A percentile compares a stretch with the other conserved stretches of the same genome.
Conservation (phyloP, 1,140 invertebrate species). For the Steinernema khuongi region DNA sequence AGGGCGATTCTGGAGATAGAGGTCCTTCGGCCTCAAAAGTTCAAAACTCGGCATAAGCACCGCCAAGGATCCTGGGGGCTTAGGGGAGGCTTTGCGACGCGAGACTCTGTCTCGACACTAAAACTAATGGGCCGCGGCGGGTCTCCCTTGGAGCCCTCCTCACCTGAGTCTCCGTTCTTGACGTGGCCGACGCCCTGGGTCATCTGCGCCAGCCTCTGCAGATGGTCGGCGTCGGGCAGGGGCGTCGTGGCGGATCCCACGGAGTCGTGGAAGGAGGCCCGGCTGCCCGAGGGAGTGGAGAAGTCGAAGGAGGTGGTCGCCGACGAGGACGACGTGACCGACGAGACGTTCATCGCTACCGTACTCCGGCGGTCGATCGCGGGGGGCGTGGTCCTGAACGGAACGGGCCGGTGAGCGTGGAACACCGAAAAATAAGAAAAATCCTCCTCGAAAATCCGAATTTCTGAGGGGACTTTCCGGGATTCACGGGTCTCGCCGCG, state of each 20-base stretch:
- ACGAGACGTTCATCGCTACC: constrained; percentile 9
- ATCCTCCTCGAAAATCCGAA: no score
- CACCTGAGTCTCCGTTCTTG: constrained; percentile 35
- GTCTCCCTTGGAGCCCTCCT: neutral
- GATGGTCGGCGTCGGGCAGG: constrained; percentile 25
- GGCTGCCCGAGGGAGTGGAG: constrained; percentile 22
- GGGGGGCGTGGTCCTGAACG: constrained; percentile 14
- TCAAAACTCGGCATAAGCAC: no score
- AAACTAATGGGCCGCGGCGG: neutral
- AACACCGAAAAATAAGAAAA: no score
- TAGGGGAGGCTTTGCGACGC: neutral
- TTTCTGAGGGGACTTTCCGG: no score
- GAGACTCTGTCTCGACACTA: neutral
- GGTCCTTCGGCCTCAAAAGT: constrained; percentile 11
- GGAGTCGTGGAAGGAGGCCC: constrained; percentile 13
- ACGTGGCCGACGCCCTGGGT: constrained; percentile 41
- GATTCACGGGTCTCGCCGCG: neutral
- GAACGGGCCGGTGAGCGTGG: neutral
- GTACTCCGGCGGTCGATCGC: neutral
- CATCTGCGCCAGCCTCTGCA: constrained; percentile 48
- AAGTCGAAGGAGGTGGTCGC: constrained; percentile 25
- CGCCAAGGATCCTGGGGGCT: no score
- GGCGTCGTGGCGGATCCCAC: neutral
- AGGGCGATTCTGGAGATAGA: constrained; percentile 3
- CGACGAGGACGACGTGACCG: constrained; percentile 11